Base-by-base conservation (phyloP, 2,888 invertebrate species). In the Acanthoscelides obtectus region DNA sequence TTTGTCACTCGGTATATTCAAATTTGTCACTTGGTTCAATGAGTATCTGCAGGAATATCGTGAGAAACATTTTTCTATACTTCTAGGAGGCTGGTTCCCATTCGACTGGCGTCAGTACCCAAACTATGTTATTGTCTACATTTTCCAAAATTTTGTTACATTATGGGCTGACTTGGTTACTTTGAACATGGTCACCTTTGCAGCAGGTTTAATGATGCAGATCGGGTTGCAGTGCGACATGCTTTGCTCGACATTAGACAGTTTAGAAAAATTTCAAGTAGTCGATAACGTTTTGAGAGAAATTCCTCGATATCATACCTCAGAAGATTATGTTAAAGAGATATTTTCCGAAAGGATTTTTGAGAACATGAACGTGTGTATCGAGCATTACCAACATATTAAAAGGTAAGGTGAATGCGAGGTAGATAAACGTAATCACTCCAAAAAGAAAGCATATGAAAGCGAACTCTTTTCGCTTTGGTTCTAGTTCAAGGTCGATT, bases 141-240 rank as follows among this genome's bases (percentile, higher is more conserved):
- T 71, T 63, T 75, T 73, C 22, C 75, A 75, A 70, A 72, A 71
- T 22, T 22, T 22, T 21, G 72, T 74, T 5, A 66, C 69, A 6
- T 22, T 75, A 22, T 73, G 70, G 69, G 71, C 70, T 19, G 68
- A 64, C 2, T 6, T 75, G 22, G 66, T 72, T 3, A 72, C 71
- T 22, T 27, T 72, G 45, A 75, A 75, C 65, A 4, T 74, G 22
- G 72, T 71, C 66, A 69, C 70, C 4, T 75, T 74, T 71, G 70
- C 70, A 17, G 64, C 69, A 27, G 70, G 68, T 65, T 22, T 75
- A 8, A 17, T 74, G 20, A 73, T 74, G 70, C 72, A 73, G 21
- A 71, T 75, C 27, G 74, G 74, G 4, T 66, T 75, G 22, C 75
- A 75, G 64, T 75, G 75, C 45, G 75, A 75, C 22, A 70, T 69